Evolutionary conservation across 30 jellyfish, hydroid and myxozoan genomes (phyloP).

Genomic region (Catostylus mosaicus): DNA sequence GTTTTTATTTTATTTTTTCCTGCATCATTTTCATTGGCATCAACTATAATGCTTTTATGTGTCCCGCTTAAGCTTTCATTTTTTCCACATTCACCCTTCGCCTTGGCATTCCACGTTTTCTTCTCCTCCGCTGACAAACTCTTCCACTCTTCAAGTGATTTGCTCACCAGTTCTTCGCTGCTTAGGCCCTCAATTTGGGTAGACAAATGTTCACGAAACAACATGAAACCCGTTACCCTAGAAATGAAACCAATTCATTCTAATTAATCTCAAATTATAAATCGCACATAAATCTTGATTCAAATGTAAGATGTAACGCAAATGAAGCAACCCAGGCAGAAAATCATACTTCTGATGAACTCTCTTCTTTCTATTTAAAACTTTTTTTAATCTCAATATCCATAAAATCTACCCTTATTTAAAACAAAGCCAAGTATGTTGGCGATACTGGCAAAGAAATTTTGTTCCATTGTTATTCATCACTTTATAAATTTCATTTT

Average conservation of each 20-base stretch:
- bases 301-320: no score
- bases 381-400: no score
- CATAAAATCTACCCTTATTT: no score
- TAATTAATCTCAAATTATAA: background rate
- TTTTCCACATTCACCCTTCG: constrained; percentile 17
- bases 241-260: background rate
- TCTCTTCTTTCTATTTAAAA: no score
- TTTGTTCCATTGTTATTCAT: no score
- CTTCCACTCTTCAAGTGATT: constrained; percentile 80
- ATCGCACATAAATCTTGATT: no score
- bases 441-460: no score
- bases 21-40: background rate
- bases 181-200: constrained; percentile 15
- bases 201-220: constrained; percentile 55
- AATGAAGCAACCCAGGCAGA: no score
- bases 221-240: constrained; percentile 87
- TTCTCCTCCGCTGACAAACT: constrained; percentile 66
- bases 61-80: background rate
- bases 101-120: constrained; percentile 85
- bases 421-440: no score
- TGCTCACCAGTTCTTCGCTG: constrained; percentile 40
- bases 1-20: background rate
- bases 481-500: no score
- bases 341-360: no score
- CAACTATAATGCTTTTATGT: background rate